Percentiles rank a stretch among this genome's conserved stretches.
These are phyloP conservation scores for Microplitis deprimator DNA, from an alignment of 2,888 invertebrate species.

Conservation along the genomic window DNA sequence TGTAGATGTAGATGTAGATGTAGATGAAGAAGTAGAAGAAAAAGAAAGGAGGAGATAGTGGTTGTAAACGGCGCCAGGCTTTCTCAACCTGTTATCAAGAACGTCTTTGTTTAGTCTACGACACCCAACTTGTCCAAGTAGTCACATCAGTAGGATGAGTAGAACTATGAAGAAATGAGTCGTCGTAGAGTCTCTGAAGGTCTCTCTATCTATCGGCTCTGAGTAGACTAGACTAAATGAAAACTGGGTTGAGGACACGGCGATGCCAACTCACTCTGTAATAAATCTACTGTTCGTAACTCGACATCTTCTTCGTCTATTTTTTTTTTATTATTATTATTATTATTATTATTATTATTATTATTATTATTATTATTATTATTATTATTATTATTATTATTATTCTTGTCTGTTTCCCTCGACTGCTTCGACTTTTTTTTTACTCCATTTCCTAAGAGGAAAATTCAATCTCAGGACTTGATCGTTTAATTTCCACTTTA, in stretches of 20 bases:
- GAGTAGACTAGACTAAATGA: slow-evolving; percentile 21
- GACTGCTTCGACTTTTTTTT: background rate
- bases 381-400: too few species aligned
- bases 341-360: too few species aligned
- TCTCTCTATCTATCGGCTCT: slow-evolving; percentile 53
- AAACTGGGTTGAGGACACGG: slow-evolving; percentile 57
- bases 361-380: too few species aligned
- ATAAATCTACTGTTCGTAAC: background rate
- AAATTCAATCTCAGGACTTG: background rate
- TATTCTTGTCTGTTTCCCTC: too few species aligned
- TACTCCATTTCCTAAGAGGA: slow-evolving; percentile 42
- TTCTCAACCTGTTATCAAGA: slow-evolving; percentile 38
- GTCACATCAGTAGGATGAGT: slow-evolving; percentile 30
- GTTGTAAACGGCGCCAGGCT: slow-evolving; percentile 41
- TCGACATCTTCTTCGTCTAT: slow-evolving; percentile 5
- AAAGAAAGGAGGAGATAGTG: too few species aligned
- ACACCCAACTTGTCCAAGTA: background rate
- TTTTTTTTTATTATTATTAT: background rate
- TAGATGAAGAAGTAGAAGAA: too few species aligned
- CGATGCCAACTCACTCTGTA: slow-evolving; percentile 34
- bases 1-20: too few species aligned
- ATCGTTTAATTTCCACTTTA: background rate
- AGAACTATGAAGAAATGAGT: background rate
- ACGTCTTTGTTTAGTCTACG: slow-evolving; percentile 36
- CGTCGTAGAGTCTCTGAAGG: slow-evolving; percentile 5